Base-by-base conservation (phyloP, 2,888 invertebrate genomes). In the Eurytoma adleriae region DNA sequence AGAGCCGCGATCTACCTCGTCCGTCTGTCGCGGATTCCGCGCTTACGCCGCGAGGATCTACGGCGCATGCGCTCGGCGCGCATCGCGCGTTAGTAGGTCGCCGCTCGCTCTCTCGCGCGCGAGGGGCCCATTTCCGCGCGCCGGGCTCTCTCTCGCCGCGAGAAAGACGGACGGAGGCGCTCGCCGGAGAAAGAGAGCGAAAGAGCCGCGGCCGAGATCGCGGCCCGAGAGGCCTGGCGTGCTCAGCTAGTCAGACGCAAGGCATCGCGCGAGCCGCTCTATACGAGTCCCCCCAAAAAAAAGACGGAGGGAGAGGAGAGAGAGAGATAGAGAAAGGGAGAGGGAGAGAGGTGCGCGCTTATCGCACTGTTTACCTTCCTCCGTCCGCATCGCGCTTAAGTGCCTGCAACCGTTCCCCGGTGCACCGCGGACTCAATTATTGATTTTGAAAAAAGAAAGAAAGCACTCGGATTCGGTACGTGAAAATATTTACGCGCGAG, bases 81-180 rank as follows among this genome's bases (percentile, higher is more conserved):
- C 66, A 67, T 67, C 71, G 59, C 54, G 59, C 72, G 57, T 78
- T 78, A 78, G 78, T 78, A 78, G 78, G 78, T 78, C 78, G 78
- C 54, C 59, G 57, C 24, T 18, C 40, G n/a, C 67, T 50, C 64
- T 64, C 48, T 62, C 70, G 57, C 48, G 30, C n/a, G 57, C 75
- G n/a, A 10, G 76, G 40, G 50, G 59, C 75, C 67, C 59, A 59
- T 62, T 75, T 68, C 54, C 57, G 20, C n/a, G n/a, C 64, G 2
- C 50, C 30, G 30, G 56, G 52, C 13, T 52, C 50, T 30, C 30
- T 30, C 30, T 30, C 30, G 30, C 54, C 24, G 20, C 48, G 61
- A 48, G 27, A 72, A 48, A 54, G 56, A 57, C n/a, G n/a, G 69
- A 7, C n/a, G 56, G 1, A 0, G 27, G 18, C 18, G 50, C 52